phyloP scores from a whole-genome alignment of 1,140 invertebrate genomes.

The Anagrus nilaparvatae region DNA sequence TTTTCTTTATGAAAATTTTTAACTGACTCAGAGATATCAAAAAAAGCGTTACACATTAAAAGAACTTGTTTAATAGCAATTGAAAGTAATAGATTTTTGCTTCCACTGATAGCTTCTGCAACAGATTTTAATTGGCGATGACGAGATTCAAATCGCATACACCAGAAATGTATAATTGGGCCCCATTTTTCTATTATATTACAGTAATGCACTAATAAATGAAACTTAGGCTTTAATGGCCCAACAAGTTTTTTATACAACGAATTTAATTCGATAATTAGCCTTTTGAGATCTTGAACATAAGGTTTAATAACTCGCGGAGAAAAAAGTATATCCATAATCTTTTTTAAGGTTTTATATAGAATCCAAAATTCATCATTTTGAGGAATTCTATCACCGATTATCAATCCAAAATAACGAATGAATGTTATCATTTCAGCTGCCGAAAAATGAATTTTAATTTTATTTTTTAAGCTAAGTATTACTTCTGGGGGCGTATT shows the following conservation, averaged over 20 bases:
- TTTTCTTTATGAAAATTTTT: neutral
- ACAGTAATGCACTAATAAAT: constrained; percentile 9
- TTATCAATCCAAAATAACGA: constrained; percentile 12
- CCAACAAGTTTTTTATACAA: constrained; percentile 5
- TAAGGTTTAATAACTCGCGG: constrained; percentile 8
- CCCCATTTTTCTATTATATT: constrained; percentile 4
- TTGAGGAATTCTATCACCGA: constrained; percentile 9
- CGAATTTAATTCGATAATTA: constrained; percentile 7
- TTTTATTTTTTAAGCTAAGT: neutral
- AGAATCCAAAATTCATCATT: constrained; percentile 9
- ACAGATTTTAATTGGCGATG: constrained; percentile 4
- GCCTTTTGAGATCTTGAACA: constrained; percentile 1
- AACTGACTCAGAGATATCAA: neutral
- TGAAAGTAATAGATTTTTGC: constrained; percentile 7
- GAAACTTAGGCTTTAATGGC: constrained; percentile 9
- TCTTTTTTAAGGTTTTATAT: constrained; percentile 5
- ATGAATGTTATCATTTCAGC: neutral
- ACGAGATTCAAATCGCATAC: constrained; percentile 13
- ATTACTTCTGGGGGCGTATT: neutral
- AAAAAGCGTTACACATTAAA: constrained; percentile 5
- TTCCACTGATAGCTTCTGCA: constrained; percentile 1
- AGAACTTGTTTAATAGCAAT: constrained; percentile 11
- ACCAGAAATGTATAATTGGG: constrained; percentile 6
- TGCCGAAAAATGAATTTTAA: neutral
- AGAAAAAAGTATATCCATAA: constrained; percentile 13